Percentiles rank a stretch among this genome's conserved stretches.
Evolutionary conservation across 2,888 invertebrate genomes (phyloP).

Genomic region (Chirona hameri): DNA sequence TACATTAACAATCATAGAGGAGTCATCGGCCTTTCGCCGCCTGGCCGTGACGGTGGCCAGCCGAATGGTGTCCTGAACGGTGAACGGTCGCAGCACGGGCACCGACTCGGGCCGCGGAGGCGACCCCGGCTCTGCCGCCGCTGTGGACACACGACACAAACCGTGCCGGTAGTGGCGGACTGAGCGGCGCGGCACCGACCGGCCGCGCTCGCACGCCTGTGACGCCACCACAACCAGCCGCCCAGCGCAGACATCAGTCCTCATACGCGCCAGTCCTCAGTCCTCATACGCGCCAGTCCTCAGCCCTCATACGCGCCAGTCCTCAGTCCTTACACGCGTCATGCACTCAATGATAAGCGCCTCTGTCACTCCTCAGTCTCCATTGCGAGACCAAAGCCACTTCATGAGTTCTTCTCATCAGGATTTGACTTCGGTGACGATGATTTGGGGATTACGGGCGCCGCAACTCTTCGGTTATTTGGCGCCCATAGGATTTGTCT

Average conservation of each 20-base stretch:
- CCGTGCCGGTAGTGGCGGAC: not conserved
- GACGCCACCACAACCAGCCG: not conserved
- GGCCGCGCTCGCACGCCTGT: not conserved
- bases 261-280: too few species aligned
- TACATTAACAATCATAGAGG: constrained; percentile 48
- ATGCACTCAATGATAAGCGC: too few species aligned
- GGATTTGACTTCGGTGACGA: too few species aligned
- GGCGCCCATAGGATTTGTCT: too few species aligned
- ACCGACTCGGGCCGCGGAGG: constrained; percentile 41
- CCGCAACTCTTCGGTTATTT: too few species aligned
- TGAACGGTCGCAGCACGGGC: constrained; percentile 42
- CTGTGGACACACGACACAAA: constrained; percentile 12
- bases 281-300: too few species aligned
- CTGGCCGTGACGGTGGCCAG: constrained; percentile 37
- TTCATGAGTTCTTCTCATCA: too few species aligned
- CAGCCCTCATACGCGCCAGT: too few species aligned
- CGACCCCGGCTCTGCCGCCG: constrained; percentile 31
- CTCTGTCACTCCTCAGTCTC: too few species aligned
- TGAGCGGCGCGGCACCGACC: not conserved
- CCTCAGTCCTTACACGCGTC: too few species aligned
- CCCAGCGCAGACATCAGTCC: not conserved
- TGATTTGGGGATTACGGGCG: too few species aligned
- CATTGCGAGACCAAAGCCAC: too few species aligned
- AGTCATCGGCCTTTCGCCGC: constrained; percentile 42
- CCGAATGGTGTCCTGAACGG: constrained; percentile 43